Percentiles rank a stretch among this genome's conserved stretches.
These are phyloP conservation scores for Macropus fuliginosus DNA, from an alignment of 2,797 vertebrate genomes.

Conservation along the genomic window DNA sequence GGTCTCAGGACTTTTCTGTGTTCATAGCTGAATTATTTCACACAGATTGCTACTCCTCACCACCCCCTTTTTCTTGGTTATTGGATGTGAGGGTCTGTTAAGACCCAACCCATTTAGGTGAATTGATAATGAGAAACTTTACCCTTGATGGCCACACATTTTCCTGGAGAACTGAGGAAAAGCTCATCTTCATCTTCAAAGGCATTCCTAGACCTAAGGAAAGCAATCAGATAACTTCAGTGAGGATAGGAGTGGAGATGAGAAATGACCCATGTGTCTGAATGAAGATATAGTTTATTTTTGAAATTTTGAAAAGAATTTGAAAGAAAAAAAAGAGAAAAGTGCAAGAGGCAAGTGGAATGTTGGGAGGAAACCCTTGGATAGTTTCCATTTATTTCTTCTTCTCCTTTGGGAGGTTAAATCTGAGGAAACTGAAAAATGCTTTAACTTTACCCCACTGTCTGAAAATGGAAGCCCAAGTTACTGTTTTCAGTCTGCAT, in stretches of 20 bases:
- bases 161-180: not conserved
- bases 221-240: not conserved
- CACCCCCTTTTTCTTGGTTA: not conserved
- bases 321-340: not conserved
- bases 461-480: not conserved
- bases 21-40: not conserved
- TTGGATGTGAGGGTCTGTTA: not conserved
- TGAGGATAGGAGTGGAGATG: not conserved
- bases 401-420: not conserved
- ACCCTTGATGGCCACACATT: not conserved
- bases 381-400: conserved; percentile 7
- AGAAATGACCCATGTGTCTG: not conserved
- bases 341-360: not conserved
- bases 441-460: not conserved
- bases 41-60: not conserved
- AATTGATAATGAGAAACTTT: not conserved
- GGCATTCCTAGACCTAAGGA: conserved; percentile 35
- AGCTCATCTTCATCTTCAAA: not conserved
- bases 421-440: not conserved
- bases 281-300: not conserved
- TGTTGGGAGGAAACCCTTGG: conserved; percentile 13
- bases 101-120: not conserved
- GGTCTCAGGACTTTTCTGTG: not conserved
- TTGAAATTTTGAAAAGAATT: conserved; percentile 25
- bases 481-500: not conserved